phyloP scores from a whole-genome alignment of 2,113 vertebrate genomes.

The Strix uralensis region DNA sequence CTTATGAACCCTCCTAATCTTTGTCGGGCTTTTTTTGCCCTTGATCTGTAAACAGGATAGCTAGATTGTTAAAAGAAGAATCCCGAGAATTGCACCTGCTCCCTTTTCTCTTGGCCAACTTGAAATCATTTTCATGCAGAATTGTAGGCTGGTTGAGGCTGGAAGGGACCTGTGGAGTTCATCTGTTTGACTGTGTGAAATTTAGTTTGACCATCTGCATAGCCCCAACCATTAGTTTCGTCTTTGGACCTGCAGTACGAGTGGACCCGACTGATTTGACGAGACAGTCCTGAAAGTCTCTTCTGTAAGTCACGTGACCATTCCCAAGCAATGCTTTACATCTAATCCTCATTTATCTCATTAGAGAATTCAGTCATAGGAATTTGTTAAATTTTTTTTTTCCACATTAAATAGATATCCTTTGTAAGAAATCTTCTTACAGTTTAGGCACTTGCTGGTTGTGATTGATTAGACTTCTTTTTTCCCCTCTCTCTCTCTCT shows the following conservation, averaged over 20 bases:
- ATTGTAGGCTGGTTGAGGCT: background rate
- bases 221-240: background rate
- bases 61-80: background rate
- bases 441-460: background rate
- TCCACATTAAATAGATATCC: background rate
- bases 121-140: background rate
- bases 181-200: background rate
- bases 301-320: background rate
- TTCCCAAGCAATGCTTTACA: background rate
- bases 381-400: background rate
- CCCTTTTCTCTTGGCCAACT: background rate
- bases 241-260: background rate
- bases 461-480: background rate
- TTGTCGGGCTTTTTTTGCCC: background rate
- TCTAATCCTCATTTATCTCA: background rate
- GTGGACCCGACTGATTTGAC: background rate
- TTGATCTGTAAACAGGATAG: background rate
- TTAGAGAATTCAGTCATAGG: background rate
- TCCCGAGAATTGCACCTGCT: background rate
- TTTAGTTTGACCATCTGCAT: background rate
- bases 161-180: background rate
- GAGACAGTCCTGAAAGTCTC: background rate
- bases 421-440: background rate
- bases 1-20: background rate
- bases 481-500: no score